These are phyloP conservation scores for Cichladusa arquata DNA, from an alignment of 2,113 vertebrate species.

Conservation along the genomic window DNA sequence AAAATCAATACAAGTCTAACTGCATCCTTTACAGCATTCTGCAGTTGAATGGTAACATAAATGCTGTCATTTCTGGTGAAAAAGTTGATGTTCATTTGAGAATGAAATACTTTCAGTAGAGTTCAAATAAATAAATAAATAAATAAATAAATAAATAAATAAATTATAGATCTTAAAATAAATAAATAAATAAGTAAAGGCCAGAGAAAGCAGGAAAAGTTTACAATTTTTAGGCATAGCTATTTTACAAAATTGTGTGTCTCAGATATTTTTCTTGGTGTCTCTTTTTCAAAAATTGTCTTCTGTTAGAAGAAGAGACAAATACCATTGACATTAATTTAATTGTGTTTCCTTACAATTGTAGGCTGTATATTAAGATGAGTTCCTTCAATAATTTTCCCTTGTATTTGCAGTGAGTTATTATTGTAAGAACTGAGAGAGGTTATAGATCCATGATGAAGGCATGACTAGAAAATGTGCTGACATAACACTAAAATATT, in stretches of 20 bases:
- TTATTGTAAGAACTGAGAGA: background rate
- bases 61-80: background rate
- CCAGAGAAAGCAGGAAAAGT: background rate
- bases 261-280: background rate
- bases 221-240: background rate
- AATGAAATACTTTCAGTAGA: background rate
- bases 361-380: background rate
- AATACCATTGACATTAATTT: background rate
- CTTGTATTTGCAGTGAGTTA: background rate
- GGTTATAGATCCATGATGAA: background rate
- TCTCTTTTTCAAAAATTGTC: background rate
- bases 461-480: background rate
- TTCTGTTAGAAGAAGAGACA: slow-evolving; percentile 7
- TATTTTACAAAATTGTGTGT: background rate
- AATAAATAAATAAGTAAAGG: background rate
- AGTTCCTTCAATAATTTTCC: background rate
- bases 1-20: background rate
- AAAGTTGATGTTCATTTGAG: background rate
- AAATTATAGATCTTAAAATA: background rate
- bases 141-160: background rate
- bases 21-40: background rate
- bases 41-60: background rate
- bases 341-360: background rate
- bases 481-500: background rate
- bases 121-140: background rate